These are phyloP conservation scores for Notarius lentiginosus DNA, from an alignment of 2,113 vertebrate genomes.

Conservation along the genomic window DNA sequence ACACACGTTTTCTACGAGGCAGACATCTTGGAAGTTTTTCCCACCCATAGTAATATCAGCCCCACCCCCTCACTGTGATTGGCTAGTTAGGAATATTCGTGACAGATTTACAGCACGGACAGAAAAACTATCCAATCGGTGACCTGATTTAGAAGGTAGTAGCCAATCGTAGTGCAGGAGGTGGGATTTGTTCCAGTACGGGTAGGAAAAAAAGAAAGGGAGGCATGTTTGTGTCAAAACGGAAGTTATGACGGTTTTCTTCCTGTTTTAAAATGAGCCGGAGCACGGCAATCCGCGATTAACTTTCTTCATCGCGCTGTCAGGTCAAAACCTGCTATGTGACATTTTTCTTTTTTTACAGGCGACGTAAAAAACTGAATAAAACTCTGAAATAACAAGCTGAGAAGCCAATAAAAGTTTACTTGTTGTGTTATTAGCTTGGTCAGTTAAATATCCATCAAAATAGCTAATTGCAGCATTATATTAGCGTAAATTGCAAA, in stretches of 20 bases:
- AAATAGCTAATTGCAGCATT: too few relatives aligned
- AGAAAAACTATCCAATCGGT: background rate
- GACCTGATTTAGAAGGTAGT: background rate
- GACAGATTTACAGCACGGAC: background rate
- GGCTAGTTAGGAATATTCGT: background rate
- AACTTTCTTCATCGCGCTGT: too few relatives aligned
- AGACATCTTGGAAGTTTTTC: conserved; percentile 1
- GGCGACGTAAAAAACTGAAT: too few relatives aligned
- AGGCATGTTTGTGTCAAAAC: background rate
- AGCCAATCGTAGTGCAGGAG: background rate
- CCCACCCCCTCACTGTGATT: background rate
- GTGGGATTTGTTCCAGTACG: background rate
- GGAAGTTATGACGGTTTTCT: background rate
- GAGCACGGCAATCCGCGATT: too few relatives aligned
- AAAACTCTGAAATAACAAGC: too few relatives aligned
- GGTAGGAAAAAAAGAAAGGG: background rate
- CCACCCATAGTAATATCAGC: background rate
- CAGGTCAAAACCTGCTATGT: too few relatives aligned
- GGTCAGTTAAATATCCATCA: too few relatives aligned
- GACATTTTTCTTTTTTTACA: too few relatives aligned
- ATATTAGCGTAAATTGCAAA: too few relatives aligned
- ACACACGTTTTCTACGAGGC: conserved; percentile 28
- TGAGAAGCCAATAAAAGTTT: too few relatives aligned
- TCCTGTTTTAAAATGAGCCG: background rate
- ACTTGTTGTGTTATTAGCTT: too few relatives aligned